Conservation (phyloP, 1,140 invertebrate species). For the Steinernema feltiae region DNA sequence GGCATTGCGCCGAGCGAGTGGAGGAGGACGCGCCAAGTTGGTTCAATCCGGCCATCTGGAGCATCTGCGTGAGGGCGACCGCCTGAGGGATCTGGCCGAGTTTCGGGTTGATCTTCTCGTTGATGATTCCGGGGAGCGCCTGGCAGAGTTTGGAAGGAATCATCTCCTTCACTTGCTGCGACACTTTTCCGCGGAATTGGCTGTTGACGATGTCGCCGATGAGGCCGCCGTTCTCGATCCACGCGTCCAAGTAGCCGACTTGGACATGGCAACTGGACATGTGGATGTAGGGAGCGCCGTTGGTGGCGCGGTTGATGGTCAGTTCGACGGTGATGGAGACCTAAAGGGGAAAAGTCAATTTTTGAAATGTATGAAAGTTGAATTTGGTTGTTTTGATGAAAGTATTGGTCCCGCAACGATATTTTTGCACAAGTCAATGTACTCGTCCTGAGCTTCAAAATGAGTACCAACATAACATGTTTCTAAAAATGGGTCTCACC, state of each 20-base stretch:
- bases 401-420: no score
- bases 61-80: conserved; percentile 48
- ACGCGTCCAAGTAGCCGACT: conserved; percentile 54
- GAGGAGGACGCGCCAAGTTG: neutral
- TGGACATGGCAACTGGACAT: conserved; percentile 41
- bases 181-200: conserved; percentile 46
- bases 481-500: no score
- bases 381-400: no score
- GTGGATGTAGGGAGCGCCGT: conserved; percentile 40
- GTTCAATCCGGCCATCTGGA: conserved; percentile 27
- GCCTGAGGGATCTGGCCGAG: conserved; percentile 44
- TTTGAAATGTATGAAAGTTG: no score
- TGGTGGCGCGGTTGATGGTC: conserved; percentile 40
- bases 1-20: neutral
- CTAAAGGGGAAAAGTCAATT: conserved; percentile 5
- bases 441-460: no score
- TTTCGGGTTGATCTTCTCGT: conserved; percentile 53
- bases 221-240: conserved; percentile 55
- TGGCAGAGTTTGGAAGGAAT: conserved; percentile 47
- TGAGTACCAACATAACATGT: no score
- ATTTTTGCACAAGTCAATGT: no score
- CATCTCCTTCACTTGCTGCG: conserved; percentile 41
- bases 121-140: conserved; percentile 44
- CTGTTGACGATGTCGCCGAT: conserved; percentile 56
- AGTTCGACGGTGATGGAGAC: conserved; percentile 46